Evolutionary conservation across 2,888 invertebrate species (phyloP).

Genomic region (Calameuta pallipes): DNA sequence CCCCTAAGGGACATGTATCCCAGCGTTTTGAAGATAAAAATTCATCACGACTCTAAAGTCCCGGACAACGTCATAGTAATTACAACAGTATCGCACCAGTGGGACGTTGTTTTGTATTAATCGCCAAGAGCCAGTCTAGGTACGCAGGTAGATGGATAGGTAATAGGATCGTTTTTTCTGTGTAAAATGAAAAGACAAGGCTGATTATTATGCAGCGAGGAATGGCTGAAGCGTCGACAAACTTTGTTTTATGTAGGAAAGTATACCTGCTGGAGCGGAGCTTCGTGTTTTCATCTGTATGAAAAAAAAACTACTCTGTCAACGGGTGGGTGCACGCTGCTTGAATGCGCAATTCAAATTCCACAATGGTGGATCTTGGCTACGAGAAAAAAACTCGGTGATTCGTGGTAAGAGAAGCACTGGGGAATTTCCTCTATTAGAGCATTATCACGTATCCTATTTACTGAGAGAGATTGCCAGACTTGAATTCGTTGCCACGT

Average conservation of each 20-base stretch:
- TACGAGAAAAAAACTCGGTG: background rate
- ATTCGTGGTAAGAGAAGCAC: background rate
- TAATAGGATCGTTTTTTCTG: background rate
- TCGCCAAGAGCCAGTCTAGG: background rate
- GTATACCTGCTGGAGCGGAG: background rate
- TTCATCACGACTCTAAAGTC: background rate
- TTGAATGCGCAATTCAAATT: background rate
- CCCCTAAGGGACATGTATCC: background rate
- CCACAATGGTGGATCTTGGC: background rate
- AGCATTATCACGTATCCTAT: background rate
- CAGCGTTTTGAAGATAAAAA: background rate
- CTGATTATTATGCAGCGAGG: background rate
- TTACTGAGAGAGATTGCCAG: background rate
- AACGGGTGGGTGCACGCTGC: background rate
- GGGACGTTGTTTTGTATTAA: background rate
- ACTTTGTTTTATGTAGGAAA: background rate
- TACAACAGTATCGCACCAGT: background rate
- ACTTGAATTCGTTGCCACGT: background rate
- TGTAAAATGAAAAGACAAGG: background rate
- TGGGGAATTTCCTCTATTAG: background rate
- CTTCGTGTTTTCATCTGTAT: background rate
- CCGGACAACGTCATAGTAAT: background rate
- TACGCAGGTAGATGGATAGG: background rate
- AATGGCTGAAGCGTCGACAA: background rate
- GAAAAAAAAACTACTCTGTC: background rate